Base-by-base conservation (phyloP, 2,113 vertebrate genomes). In the Crotophaga sulcirostris region DNA sequence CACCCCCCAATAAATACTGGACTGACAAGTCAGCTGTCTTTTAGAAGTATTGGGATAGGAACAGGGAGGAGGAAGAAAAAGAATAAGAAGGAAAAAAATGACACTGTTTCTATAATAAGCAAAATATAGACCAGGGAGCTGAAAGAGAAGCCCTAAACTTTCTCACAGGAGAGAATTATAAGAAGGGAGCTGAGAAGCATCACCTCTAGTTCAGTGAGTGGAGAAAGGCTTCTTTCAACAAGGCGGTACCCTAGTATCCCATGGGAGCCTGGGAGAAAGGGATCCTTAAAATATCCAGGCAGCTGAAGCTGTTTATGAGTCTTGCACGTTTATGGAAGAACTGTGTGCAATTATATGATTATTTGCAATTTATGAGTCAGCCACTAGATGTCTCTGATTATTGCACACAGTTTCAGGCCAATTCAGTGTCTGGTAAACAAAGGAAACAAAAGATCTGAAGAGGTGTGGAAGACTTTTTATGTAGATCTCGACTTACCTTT, bases 311-410 rank as follows among this genome's bases (percentile, higher is more conserved):
- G 49, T 81, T 74, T 26, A 7, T 44, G 26, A 3, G 7, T 14
- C 33, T 64, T 38, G 7, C 31, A 56, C 3, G 1, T 17, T n/a
- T n/a, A 49, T 2, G 15, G 45, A 63, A 63, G 18, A 51, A 21
- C 20, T 25, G 28, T 5, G 6, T 4, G 9, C 0, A 26, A 38
- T 49, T 36, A 8, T 8, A 11, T 18, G 40, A 79, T 91, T 89
- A 63, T 82, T 78, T 96, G 96, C 93, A 96, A 60, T 96, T 76
- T 93, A 10, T 66, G 67, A 67, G 74, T 67, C 62, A 83, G 59
- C 95, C 96, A 94, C 96, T 96, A 96, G 96, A 96, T 96, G 94
- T 96, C 95, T 91, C 95, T 74, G 87, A 96, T 69, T 93, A 93
- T 96, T 96, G 87, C 95, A 29, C 12, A 42, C 81, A 28, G 70